Evolutionary conservation across 2,888 invertebrate species (phyloP), one percentile per base, ranked within the genome.

Genomic region (Tipula confusa): DNA sequence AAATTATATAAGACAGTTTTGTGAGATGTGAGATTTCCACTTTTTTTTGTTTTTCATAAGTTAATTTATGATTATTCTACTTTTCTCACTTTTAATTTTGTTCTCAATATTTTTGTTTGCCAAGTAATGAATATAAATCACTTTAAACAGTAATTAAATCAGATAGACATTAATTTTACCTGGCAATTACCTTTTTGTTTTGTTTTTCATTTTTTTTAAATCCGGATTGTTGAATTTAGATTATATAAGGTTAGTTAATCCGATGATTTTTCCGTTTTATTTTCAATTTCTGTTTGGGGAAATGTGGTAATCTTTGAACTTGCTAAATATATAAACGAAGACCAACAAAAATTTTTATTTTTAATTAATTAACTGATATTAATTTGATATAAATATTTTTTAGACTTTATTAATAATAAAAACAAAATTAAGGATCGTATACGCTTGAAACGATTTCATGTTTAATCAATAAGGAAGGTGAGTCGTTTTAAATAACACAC

Each of bases 131-230:
- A 64, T 64, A 64, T 64, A 64, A 64, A 64, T 64, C 24, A 64
- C 64, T 64, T 64, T 24, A 64, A 24, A 64, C 64, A 64, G 64
- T 64, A 64, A 64, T 64, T 64, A 64, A 64, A 64, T 64, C 64
- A 24, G 64, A 64, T 64, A 64, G 64, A 64, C 64, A 64, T 64
- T 64, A 64, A 64, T 64, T 64, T 64, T 64, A 64, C 64, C 64
- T 64, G 64, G 64, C 64, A 64, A 64, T 64, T 64, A 64, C 3
- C 64, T 64, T 64, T 64, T 9, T 64, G 64, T 64, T 64, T 64
- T 64, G 24, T 64, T 64, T 3, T 43, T n/a, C n/a, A n/a, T n/a
- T n/a, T 6, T 64, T 64, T 11, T 64, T 24, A 64, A 64, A 7
- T 64, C 18, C 24, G 64, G 18, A 18, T 64, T 64, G 64, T 64